A percentile compares a stretch with the other conserved stretches of the same genome.
Evolutionary conservation across 1,140 invertebrate species (phyloP).

Genomic region (Hesperophylax magnus): DNA sequence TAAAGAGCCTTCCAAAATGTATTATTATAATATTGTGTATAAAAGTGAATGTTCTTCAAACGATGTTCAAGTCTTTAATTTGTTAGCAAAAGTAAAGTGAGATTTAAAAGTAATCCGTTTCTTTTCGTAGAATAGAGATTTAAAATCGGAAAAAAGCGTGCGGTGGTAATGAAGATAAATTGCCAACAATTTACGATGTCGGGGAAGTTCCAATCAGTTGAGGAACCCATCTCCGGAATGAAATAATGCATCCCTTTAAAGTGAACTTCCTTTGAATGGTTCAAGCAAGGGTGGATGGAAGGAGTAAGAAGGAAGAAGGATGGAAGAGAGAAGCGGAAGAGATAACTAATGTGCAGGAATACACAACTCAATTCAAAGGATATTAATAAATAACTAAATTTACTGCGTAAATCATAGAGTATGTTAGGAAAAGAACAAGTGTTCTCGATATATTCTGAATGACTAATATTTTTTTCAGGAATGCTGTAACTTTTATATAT

Average conservation of each 20-base stretch:
- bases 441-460: too few relatives aligned
- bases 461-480: too few relatives aligned
- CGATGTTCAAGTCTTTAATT: neutral
- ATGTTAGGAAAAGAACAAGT: too few relatives aligned
- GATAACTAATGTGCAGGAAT: slow-evolving; percentile 1
- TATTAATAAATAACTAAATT: neutral
- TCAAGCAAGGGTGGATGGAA: slow-evolving; percentile 37
- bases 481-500: too few relatives aligned
- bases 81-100: neutral
- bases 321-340: neutral
- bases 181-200: slow-evolving; percentile 8
- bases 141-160: slow-evolving; percentile 51
- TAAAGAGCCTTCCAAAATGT: too few relatives aligned
- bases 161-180: slow-evolving; percentile 54
- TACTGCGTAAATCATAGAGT: too few relatives aligned
- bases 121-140: slow-evolving; percentile 51
- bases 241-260: slow-evolving; percentile 54
- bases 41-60: too few relatives aligned
- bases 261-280: slow-evolving; percentile 48
- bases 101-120: neutral
- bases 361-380: neutral
- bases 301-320: neutral
- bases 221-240: slow-evolving; percentile 53
- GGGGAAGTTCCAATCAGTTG: slow-evolving; percentile 54
- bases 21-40: too few relatives aligned